Evolutionary conservation across 2,797 vertebrate species (phyloP).

Genomic region (Melanotaenia pygmaea): DNA sequence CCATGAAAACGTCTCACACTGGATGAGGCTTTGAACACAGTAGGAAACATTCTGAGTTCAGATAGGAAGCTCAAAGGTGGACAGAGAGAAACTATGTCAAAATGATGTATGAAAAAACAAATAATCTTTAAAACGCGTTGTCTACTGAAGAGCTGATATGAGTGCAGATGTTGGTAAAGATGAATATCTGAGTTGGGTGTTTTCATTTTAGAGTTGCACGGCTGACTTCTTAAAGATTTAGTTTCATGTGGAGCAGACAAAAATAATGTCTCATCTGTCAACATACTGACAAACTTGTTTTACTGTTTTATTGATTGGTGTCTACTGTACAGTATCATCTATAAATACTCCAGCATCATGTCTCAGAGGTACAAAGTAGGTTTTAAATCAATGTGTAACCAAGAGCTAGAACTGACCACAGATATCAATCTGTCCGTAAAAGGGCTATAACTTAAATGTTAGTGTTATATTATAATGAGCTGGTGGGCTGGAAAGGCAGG

Average conservation of each 20-base stretch:
- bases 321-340: neutral
- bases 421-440: too few relatives aligned
- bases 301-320: conserved; percentile 10
- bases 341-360: conserved; percentile 4
- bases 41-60: conserved; percentile 3
- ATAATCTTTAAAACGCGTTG: neutral
- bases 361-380: neutral
- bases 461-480: neutral
- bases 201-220: conserved; percentile 56
- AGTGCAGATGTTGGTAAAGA: conserved; percentile 47
- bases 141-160: conserved; percentile 21
- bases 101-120: neutral
- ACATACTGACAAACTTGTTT: conserved; percentile 39
- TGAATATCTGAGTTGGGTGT: conserved; percentile 52
- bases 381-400: neutral
- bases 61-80: conserved; percentile 36
- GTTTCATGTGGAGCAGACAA: conserved; percentile 66
- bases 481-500: too few relatives aligned
- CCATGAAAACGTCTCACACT: neutral
- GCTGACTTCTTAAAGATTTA: conserved; percentile 59
- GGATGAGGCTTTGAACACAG: neutral
- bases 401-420: neutral
- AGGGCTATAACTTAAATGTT: neutral
- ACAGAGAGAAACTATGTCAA: neutral
- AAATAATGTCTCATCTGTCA: conserved; percentile 68